Conservation (phyloP, 2,888 invertebrate species). For the Drosophila paramelanica region DNA sequence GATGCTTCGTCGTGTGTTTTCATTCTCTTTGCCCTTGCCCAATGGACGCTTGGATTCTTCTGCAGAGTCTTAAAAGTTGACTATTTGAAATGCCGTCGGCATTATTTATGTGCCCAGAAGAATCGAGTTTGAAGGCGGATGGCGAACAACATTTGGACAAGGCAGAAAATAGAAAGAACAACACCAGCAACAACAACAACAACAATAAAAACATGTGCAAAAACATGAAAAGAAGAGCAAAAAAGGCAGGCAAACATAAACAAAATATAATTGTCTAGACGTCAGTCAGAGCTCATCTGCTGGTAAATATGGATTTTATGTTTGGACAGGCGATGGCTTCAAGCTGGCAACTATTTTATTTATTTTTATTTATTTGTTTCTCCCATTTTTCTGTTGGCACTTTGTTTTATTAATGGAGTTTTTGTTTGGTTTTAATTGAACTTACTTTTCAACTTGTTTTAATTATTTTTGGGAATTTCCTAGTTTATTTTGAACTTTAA, state of each 20-base stretch:
- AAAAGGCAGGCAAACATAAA: slow-evolving; percentile 19
- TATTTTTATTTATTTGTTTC: background rate
- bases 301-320: slow-evolving; percentile 1
- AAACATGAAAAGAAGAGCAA: background rate
- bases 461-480: slow-evolving; percentile 15
- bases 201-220: slow-evolving; percentile 5
- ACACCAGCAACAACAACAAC: slow-evolving; percentile 3
- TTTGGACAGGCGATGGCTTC: background rate
- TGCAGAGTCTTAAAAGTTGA: slow-evolving; percentile 9
- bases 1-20: background rate
- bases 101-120: slow-evolving; percentile 11
- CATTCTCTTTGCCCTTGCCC: no score
- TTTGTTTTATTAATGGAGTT: slow-evolving; percentile 31
- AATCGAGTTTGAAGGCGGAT: slow-evolving; percentile 13
- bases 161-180: background rate
- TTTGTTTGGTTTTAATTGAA: slow-evolving; percentile 41
- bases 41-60: background rate
- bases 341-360: slow-evolving; percentile 1
- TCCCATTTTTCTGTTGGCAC: background rate
- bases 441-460: slow-evolving; percentile 22
- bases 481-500: background rate
- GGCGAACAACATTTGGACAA: slow-evolving; percentile 8
- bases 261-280: slow-evolving; percentile 40
- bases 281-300: slow-evolving; percentile 23
- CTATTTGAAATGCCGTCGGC: slow-evolving; percentile 43